phyloP scores from a whole-genome alignment of 2,797 vertebrate species.

The Uromys caudimaculatus region DNA sequence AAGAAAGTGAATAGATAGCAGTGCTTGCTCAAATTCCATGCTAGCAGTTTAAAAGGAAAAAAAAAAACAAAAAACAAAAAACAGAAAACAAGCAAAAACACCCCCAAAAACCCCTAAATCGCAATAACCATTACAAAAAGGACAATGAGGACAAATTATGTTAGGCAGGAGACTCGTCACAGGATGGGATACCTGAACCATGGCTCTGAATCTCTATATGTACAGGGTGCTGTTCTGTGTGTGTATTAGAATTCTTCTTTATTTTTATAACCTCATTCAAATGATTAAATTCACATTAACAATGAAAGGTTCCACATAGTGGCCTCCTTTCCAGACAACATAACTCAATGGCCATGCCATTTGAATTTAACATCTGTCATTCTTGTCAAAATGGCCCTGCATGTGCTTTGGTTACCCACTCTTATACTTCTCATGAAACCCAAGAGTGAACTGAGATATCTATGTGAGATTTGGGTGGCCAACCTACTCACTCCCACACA shows the following conservation, averaged over 20 bases:
- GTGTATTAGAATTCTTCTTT: neutral
- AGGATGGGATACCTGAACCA: fast-evolving
- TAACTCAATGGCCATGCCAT: neutral
- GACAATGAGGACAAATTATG: neutral
- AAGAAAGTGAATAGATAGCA: constrained; percentile 29
- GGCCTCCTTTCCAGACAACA: neutral
- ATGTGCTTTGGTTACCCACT: neutral
- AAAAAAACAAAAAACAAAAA: neutral
- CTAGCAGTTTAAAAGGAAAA: neutral
- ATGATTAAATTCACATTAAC: neutral
- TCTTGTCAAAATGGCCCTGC: neutral
- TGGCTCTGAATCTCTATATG: neutral
- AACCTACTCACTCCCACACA: neutral
- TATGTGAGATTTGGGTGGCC: neutral
- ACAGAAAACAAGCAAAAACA: no score
- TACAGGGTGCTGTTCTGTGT: neutral
- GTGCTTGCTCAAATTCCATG: neutral
- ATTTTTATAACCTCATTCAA: neutral
- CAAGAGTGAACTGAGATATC: neutral
- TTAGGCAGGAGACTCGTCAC: neutral
- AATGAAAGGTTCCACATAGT: neutral
- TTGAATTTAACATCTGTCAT: neutral
- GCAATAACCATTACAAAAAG: neutral
- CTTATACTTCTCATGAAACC: neutral
- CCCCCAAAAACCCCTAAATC: no score